A percentile compares a stretch with the other conserved stretches of the same genome.
phyloP scores from a whole-genome alignment of 2,113 vertebrate genomes.

The Rhinolophus sinicus region DNA sequence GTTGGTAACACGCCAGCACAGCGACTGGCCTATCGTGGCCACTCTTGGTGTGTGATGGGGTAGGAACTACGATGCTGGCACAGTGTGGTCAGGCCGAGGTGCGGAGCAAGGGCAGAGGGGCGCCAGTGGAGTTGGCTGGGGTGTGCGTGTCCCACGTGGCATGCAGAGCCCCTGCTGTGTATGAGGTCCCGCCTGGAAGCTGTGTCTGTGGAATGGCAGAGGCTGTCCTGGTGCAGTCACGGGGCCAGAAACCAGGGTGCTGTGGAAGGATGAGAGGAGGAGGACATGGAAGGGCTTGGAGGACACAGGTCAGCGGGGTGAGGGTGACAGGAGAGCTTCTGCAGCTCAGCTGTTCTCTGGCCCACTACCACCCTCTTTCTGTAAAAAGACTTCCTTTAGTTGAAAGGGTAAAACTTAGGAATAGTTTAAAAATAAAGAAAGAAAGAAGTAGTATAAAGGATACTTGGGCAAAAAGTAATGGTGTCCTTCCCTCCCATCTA shows the following conservation, averaged over 20 bases:
- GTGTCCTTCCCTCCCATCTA: not conserved
- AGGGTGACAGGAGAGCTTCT: not conserved
- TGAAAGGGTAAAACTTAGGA: not conserved
- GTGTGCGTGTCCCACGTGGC: not conserved
- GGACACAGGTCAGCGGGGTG: not conserved
- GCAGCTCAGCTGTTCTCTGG: not conserved
- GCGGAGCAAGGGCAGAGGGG: fast-evolving
- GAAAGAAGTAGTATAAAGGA: not conserved
- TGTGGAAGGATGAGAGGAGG: not conserved
- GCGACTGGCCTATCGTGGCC: fast-evolving
- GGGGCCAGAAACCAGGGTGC: not conserved
- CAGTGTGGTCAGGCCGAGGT: not conserved
- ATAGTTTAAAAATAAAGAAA: not conserved
- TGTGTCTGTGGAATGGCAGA: not conserved
- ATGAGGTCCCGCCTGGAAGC: not conserved
- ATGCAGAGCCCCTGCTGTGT: not conserved
- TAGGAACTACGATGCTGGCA: fast-evolving
- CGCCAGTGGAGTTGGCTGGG: no score
- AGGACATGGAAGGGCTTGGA: no score
- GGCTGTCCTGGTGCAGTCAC: not conserved
- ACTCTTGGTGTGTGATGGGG: no score
- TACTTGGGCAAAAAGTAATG: not conserved
- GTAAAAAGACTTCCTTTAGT: not conserved
- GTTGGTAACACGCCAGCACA: not conserved
- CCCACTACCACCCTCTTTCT: not conserved